These are phyloP conservation scores for Calliopum simillimum DNA, from an alignment of 2,888 invertebrate genomes.

Conservation along the genomic window DNA sequence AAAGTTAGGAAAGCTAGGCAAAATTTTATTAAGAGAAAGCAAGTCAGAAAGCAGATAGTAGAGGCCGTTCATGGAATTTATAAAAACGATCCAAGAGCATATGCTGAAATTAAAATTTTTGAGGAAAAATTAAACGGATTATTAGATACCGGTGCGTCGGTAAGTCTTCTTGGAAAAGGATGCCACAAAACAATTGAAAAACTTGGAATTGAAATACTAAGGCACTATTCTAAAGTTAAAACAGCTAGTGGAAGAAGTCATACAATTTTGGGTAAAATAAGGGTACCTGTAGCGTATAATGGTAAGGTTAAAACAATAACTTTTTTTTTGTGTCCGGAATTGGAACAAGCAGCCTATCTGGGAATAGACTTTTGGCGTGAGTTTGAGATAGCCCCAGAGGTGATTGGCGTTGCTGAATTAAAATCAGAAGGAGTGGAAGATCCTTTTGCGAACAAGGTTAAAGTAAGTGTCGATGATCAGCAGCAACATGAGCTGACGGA, in stretches of 20 bases:
- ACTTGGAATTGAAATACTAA: not conserved
- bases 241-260: slow-evolving; percentile 29
- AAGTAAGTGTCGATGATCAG: not conserved
- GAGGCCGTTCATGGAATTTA: not conserved
- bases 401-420: not conserved
- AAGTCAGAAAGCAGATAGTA: not conserved
- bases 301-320: not conserved
- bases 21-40: not conserved
- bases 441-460: too few relatives aligned
- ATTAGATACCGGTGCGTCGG: slow-evolving; percentile 35
- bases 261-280: slow-evolving; percentile 15
- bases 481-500: not conserved
- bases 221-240: not conserved
- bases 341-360: slow-evolving; percentile 33
- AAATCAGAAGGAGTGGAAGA: not conserved
- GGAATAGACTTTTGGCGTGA: slow-evolving; percentile 39
- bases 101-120: not conserved
- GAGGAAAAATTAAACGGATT: slow-evolving; percentile 8
- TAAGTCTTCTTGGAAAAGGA: slow-evolving; percentile 15
- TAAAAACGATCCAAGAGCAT: slow-evolving; percentile 21
- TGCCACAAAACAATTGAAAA: slow-evolving; percentile 5
- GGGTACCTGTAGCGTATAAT: not conserved
- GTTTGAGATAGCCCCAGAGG: slow-evolving; percentile 26
- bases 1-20: not conserved
- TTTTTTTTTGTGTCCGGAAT: slow-evolving; percentile 29